These are phyloP conservation scores for Bombus pascuorum DNA, from an alignment of 1,140 invertebrate species.

Conservation along the genomic window DNA sequence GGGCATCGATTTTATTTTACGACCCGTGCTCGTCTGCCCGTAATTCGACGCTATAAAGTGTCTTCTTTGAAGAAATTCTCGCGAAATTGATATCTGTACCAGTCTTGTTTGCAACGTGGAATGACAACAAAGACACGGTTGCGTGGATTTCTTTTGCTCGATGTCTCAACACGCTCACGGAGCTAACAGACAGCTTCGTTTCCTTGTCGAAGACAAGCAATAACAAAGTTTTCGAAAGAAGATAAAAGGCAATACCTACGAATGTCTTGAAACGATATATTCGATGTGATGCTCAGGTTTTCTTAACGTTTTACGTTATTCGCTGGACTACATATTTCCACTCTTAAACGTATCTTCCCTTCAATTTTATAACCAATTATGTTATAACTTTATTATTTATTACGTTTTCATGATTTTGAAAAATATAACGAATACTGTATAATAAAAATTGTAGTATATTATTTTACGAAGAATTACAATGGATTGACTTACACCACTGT, in stretches of 20 bases:
- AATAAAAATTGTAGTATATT: too few relatives aligned
- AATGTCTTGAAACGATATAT: neutral
- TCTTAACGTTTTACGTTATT: neutral
- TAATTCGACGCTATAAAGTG: neutral
- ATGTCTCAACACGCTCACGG: neutral
- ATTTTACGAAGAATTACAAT: too few relatives aligned
- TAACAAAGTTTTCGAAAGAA: neutral
- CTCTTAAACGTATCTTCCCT: too few relatives aligned
- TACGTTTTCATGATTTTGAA: too few relatives aligned
- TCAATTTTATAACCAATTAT: too few relatives aligned
- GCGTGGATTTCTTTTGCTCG: neutral
- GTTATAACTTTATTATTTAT: too few relatives aligned
- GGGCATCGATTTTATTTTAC: constrained; percentile 30
- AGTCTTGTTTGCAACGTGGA: constrained; percentile 6
- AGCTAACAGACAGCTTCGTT: neutral
- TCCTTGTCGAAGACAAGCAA: too few relatives aligned
- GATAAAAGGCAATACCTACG: neutral
- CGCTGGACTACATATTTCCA: too few relatives aligned
- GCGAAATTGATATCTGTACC: constrained; percentile 38
- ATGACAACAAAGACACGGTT: neutral
- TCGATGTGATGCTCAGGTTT: neutral
- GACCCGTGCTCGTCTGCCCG: neutral
- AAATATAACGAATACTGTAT: too few relatives aligned
- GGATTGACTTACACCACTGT: too few relatives aligned
- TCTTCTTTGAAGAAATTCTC: neutral